Conservation (phyloP, 2,888 invertebrate species). For the Eupithecia exiguata region DNA sequence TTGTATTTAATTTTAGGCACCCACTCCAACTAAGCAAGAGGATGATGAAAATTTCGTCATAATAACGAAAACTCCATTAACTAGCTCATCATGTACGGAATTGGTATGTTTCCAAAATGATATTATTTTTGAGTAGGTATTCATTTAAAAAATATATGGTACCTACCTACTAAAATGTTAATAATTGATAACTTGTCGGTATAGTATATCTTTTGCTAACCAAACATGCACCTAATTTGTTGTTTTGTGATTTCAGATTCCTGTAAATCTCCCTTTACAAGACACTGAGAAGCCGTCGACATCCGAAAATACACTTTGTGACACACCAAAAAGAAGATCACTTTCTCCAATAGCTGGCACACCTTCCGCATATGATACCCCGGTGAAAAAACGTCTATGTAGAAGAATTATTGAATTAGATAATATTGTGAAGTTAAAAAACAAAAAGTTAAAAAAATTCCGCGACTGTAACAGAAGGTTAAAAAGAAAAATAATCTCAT, state of each 20-base stretch:
- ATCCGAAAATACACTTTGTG: neutral
- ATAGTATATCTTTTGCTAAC: conserved; percentile 4
- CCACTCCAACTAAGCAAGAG: too few species aligned
- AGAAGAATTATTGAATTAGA: conserved; percentile 3
- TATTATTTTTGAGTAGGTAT: too few species aligned
- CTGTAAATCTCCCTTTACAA: neutral
- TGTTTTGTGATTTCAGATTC: neutral
- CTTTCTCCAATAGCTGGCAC: neutral
- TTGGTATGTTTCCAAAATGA: too few species aligned
- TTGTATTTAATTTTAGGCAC: too few species aligned
- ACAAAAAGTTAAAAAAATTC: neutral
- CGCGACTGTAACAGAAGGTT: conserved; percentile 1
- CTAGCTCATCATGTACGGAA: too few species aligned
- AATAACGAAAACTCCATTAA: too few species aligned
- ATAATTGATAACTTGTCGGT: too few species aligned
- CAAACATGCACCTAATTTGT: too few species aligned
- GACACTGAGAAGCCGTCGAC: neutral
- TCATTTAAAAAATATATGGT: too few species aligned
- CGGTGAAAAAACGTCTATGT: conserved; percentile 1
- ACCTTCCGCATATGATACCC: conserved; percentile 1
- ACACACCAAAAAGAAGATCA: neutral
- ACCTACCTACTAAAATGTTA: too few species aligned
- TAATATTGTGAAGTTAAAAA: neutral
- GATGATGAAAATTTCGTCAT: too few species aligned
- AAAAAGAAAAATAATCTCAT: neutral